These are phyloP conservation scores for Hystrix cristata DNA, from an alignment of 2,113 vertebrate genomes.

Conservation along the genomic window DNA sequence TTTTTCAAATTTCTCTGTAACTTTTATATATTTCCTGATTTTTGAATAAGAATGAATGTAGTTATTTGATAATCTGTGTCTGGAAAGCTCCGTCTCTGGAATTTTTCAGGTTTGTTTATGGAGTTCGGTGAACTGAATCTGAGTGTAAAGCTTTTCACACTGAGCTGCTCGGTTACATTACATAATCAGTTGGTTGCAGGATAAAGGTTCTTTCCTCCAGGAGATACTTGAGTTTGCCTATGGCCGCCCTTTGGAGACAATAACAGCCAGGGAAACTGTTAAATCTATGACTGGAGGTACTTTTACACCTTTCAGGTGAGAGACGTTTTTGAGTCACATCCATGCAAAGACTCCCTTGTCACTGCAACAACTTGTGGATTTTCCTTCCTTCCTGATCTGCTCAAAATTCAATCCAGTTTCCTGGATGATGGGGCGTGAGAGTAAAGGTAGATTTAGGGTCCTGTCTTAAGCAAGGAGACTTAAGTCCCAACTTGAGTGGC, in stretches of 20 bases:
- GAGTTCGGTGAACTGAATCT: background rate
- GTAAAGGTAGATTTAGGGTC: background rate
- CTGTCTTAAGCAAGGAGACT: background rate
- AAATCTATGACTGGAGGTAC: background rate
- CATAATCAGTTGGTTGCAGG: background rate
- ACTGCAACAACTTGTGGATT: background rate
- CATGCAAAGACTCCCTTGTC: too few species aligned
- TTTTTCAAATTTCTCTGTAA: background rate
- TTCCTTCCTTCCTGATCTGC: background rate
- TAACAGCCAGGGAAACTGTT: background rate
- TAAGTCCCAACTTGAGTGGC: background rate
- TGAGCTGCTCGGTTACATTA: background rate
- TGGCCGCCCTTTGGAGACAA: background rate
- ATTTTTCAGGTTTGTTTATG: background rate
- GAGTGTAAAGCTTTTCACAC: background rate
- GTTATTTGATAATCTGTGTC: background rate
- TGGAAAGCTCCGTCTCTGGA: background rate
- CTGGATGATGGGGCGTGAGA: accelerated
- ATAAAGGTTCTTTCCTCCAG: background rate
- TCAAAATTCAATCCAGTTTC: background rate
- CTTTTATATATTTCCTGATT: background rate
- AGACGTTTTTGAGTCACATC: background rate
- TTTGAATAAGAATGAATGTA: background rate
- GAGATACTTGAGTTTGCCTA: background rate
- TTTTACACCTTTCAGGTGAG: background rate